Conservation (phyloP, 2,888 invertebrate genomes). For the Andrena hattorfiana region DNA sequence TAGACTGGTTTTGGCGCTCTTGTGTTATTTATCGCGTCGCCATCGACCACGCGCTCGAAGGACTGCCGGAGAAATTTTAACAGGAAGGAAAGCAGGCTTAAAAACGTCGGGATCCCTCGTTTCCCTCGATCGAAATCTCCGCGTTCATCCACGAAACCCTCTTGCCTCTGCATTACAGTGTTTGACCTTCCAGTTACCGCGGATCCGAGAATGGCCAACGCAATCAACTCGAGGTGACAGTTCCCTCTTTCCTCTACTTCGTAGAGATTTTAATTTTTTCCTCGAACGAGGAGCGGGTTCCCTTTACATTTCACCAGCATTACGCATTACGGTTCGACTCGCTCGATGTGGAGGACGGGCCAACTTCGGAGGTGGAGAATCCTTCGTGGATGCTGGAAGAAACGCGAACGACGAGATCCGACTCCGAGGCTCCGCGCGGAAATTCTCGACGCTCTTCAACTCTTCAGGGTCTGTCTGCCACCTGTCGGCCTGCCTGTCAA, state of each 20-base stretch:
- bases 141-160: not conserved
- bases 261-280: too few relatives aligned
- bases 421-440: not conserved
- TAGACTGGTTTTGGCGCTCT: conserved; percentile 56
- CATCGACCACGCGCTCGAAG: conserved; percentile 35
- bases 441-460: conserved; percentile 48
- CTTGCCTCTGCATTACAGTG: not conserved
- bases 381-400: not conserved
- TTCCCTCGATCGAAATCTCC: conserved; percentile 26
- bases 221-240: conserved; percentile 18
- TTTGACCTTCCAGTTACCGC: conserved; percentile 34
- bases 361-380: too few relatives aligned
- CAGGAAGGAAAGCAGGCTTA: not conserved
- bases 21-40: conserved; percentile 55
- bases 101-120: not conserved
- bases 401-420: not conserved
- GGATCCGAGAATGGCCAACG: conserved; percentile 28
- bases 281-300: too few relatives aligned
- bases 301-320: too few relatives aligned
- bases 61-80: conserved; percentile 41
- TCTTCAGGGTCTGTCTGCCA: conserved; percentile 64
- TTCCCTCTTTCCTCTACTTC: not conserved
- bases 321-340: too few relatives aligned
- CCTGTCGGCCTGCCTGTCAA: conserved; percentile 75
- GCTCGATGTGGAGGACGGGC: too few relatives aligned